Evolutionary conservation across 2,797 vertebrate species (phyloP).

Genomic region (Margarornis squamiger): DNA sequence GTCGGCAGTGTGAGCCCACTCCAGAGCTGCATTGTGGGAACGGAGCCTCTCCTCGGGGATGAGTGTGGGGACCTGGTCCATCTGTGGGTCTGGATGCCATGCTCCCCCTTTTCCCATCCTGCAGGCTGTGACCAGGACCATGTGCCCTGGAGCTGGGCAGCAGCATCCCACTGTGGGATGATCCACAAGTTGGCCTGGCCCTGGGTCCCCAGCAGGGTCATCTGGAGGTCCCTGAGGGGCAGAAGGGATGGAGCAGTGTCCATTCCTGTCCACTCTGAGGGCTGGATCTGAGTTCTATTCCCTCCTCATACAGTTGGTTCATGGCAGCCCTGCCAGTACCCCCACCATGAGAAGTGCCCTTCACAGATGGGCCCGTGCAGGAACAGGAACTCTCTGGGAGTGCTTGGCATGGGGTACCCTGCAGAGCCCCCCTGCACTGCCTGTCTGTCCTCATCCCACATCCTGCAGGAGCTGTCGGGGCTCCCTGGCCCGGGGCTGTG

Average conservation of each 20-base stretch:
- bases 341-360: fast-evolving
- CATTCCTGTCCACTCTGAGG: fast-evolving
- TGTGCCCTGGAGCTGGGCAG: neutral
- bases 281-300: neutral
- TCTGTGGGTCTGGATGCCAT: neutral
- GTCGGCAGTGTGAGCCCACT: fast-evolving
- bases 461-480: constrained; percentile 54
- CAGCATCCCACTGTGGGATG: fast-evolving
- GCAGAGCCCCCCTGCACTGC: neutral
- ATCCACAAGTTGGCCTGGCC: neutral
- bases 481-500: constrained; percentile 54
- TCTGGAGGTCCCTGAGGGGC: neutral
- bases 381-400: neutral
- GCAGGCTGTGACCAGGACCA: neutral
- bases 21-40: neutral
- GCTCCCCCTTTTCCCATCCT: neutral
- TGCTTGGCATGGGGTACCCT: fast-evolving
- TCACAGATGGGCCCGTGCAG: fast-evolving
- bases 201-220: fast-evolving
- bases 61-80: fast-evolving
- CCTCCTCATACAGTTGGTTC: neutral
- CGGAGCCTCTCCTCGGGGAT: fast-evolving
- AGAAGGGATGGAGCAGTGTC: neutral
- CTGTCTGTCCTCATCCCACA: constrained; percentile 25
- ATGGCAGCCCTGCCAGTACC: neutral